phyloP scores from a whole-genome alignment of 1,140 invertebrate species.

The Lerema accius region DNA sequence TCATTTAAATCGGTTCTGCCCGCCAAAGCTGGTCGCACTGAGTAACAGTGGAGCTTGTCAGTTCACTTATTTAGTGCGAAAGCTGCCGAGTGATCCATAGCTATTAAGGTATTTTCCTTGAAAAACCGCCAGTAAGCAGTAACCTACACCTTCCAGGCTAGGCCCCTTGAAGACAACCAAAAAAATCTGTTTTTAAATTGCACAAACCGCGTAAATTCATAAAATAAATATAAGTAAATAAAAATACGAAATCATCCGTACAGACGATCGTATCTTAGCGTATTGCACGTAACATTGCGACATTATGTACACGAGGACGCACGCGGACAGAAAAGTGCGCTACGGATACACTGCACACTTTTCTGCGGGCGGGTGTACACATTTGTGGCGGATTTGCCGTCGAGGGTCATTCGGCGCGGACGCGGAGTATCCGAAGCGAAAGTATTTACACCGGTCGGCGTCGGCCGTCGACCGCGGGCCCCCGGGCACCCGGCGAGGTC shows the following conservation, averaged over 20 bases:
- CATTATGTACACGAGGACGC: neutral
- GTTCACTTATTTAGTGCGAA: slow-evolving; percentile 24
- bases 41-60: no score
- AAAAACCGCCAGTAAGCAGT: slow-evolving; percentile 14
- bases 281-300: slow-evolving; percentile 59
- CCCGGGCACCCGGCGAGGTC: no score
- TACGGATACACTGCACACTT: no score
- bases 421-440: no score
- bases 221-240: slow-evolving; percentile 1
- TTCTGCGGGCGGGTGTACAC: neutral
- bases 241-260: slow-evolving; percentile 10
- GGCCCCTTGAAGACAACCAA: neutral
- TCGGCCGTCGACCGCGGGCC: no score
- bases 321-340: no score
- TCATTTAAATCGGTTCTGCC: no score
- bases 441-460: no score
- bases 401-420: no score
- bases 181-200: neutral
- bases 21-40: no score
- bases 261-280: slow-evolving; percentile 26
- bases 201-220: slow-evolving; percentile 8
- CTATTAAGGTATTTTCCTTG: neutral
- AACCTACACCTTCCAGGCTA: neutral
- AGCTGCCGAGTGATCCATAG: neutral
- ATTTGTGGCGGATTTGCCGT: no score